Base-by-base conservation (phyloP, 2,888 invertebrate genomes). In the Linnaemya vulpina region DNA sequence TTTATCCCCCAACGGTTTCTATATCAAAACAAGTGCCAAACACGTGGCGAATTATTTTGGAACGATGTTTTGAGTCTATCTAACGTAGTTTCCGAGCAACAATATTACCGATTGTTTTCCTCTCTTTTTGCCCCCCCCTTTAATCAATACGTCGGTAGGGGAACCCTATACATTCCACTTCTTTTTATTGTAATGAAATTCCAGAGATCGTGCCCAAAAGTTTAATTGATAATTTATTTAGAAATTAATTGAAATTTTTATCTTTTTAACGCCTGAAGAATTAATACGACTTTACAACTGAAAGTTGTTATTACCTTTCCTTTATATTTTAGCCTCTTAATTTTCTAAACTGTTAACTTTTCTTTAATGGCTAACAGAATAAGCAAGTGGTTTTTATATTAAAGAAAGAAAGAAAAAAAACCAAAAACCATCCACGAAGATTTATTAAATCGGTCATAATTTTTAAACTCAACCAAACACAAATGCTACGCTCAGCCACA, bases 401-500 rank as follows among this genome's bases (percentile, higher is more conserved):
- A 46, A 46, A 76, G 8, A 53, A n/a, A n/a, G 30, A 30, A 30
- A 30, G 5, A 30, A 5, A 30, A 30, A 5, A 30, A 2, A 49
- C 40, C 13, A 3, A n/a, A n/a, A n/a, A 10, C n/a, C 17, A 53
- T 9, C 13, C 25, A 38, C 10, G 51, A 35, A 60, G 71, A 79
- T 85, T 85, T 85, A 78, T 82, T 79, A 62, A 75, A 67, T 46
- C 67, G 82, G 78, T 71, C 82, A 85, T 85, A 85, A 85, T 75
- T 85, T 75, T 85, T 62, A 62, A 84, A 76, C 46, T 62, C 71
- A 68, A 80, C n/a, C 80, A 15, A 67, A 73, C 74, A 46, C 63
- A 51, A 67, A 55, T 63, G 74, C 22, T 82, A 53, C 30, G 38
- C 38, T 71, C 78, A 65, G 62, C 82, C n/a, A n/a, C n/a, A 82